A percentile compares a stretch with the other conserved stretches of the same genome.
These are phyloP conservation scores for Threskiornis aethiopicus DNA, from an alignment of 2,797 vertebrate species.

Conservation along the genomic window DNA sequence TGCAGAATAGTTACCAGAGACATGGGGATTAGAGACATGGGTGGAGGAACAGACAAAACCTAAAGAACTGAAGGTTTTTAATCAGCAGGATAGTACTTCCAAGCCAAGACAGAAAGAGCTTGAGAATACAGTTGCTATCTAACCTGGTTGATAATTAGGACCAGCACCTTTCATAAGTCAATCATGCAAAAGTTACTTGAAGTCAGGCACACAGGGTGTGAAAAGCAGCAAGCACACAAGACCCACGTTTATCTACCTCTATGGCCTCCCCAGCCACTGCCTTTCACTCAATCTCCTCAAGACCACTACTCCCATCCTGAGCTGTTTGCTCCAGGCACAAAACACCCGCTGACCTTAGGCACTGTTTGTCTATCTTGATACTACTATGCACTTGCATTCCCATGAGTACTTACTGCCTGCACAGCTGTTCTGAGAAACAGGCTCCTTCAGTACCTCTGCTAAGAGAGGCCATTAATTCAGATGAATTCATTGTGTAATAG, in stretches of 20 bases:
- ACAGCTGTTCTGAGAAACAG: constrained; percentile 2
- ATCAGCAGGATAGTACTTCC: neutral
- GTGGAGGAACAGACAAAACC: neutral
- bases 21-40: rapidly evolving
- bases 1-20: neutral
- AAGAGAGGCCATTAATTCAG: neutral
- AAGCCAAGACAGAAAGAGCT: neutral
- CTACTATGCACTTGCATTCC: neutral
- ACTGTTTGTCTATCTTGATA: neutral
- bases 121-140: neutral
- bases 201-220: neutral
- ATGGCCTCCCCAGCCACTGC: neutral
- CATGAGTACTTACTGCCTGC: neutral
- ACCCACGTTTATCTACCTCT: neutral
- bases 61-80: neutral
- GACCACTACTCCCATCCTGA: neutral
- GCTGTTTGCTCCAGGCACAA: neutral
- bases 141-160: neutral
- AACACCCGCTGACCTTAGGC: neutral
- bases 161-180: neutral
- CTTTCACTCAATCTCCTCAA: neutral
- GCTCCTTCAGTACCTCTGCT: neutral
- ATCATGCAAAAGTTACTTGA: neutral
- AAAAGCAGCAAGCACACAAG: neutral
- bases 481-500: neutral